Percentiles rank a stretch among this genome's conserved stretches.
phyloP scores from a whole-genome alignment of 2,113 vertebrate species.

The Muntiacus reevesi region DNA sequence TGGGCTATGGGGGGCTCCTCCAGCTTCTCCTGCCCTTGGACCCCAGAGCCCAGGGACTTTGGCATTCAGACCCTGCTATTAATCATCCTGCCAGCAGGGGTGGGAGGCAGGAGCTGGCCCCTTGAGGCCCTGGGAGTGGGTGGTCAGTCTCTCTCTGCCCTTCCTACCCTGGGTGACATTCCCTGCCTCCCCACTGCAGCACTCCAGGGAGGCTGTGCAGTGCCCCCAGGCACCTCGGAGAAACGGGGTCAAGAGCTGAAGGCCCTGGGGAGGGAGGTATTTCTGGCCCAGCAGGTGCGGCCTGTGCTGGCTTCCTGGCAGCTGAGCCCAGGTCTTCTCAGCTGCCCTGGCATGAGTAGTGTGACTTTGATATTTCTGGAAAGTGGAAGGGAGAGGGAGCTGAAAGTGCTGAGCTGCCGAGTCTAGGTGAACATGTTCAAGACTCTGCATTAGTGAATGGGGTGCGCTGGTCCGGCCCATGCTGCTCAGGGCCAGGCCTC shows the following conservation, averaged over 20 bases:
- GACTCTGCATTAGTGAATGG: not conserved
- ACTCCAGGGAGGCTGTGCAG: not conserved
- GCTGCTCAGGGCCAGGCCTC: not conserved
- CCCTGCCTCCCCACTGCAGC: accelerated
- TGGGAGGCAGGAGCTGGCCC: not conserved
- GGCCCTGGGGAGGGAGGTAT: not conserved
- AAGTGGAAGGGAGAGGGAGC: constrained; percentile 1
- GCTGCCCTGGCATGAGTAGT: not conserved
- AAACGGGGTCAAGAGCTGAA: not conserved
- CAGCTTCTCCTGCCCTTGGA: not conserved
- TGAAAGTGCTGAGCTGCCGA: not conserved
- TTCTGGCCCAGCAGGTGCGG: constrained; percentile 53
- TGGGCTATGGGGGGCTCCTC: not conserved
- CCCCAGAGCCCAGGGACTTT: not conserved
- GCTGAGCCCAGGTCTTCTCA: not conserved
- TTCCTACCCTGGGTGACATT: not conserved
- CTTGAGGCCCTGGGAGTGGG: not conserved
- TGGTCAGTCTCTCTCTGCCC: not conserved
- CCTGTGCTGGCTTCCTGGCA: constrained; percentile 33
- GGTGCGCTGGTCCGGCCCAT: accelerated
- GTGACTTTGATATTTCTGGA: constrained; percentile 56
- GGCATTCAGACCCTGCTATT: not conserved
- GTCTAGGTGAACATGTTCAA: not conserved
- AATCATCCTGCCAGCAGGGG: not conserved
- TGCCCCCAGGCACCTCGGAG: not conserved